Evolutionary conservation across 2,797 vertebrate genomes (phyloP), one percentile per base, ranked within the genome.

Genomic region (Rhinoraja longicauda): DNA sequence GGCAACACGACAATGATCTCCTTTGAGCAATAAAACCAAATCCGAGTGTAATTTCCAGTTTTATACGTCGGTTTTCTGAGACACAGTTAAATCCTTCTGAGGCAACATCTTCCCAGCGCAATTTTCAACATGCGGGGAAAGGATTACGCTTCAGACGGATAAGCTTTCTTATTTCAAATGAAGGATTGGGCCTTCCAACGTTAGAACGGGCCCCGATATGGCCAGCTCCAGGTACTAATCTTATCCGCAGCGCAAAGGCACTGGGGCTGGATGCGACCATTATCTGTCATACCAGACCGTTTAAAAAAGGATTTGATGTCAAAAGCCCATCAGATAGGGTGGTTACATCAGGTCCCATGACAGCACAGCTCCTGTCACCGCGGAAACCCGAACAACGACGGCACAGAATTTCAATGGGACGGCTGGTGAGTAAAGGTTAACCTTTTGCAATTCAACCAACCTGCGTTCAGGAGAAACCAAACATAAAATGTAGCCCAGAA

Each of bases 381-480:
- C 53, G 90, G 90, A 10, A 70, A 91, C 90, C 26, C 1, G 67
- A 72, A 21, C 67, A 45, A 39, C 15, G 90, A 91, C 39, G 29
- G 32, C 21, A 70, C 10, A 73, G 90, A 91, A 91, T 73, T 91
- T 91, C 45, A 73, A 73, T 73, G 32, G 32, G 67, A 73, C 21
- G 5, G 32, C 36, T 45, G 67, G 53, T 91, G 36, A 72, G 39
- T 21, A 91, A 73, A 91, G 91, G 72, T 91, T 91, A 91, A 91
- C 90, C 70, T 39, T 26, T 26, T 73, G 84, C 84, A 67, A 64
- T 88, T 62, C 88, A 59, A 88, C 84, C 59, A 88, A n/a, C 59
- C 84, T 64, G 84, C 26, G 29, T 15, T 86, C 59, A 64, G 82
- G 57, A 12, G 29, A 17, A 29, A 67, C 59, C 8, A 64, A 64